Evolutionary conservation across 2,888 invertebrate species (phyloP), one percentile per base, ranked within the genome.

Genomic region (Erynnis tages): DNA sequence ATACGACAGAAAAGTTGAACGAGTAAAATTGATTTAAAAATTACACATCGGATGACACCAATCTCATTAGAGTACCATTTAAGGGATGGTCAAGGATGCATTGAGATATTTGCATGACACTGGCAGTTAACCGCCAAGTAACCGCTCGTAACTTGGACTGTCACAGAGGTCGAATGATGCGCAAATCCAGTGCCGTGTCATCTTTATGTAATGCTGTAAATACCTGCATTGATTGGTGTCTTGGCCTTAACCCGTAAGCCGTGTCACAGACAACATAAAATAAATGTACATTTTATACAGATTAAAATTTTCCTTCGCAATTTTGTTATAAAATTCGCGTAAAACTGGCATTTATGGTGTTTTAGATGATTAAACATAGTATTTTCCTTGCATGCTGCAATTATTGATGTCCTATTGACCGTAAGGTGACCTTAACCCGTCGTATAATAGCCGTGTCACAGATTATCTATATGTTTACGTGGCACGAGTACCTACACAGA

Each of bases 201-300:
- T 58, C 58, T 62, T 76, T 76, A 77, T 66, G 65, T 75, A 75
- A 76, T 62, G 59, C 56, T 58, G 73, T 73, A 74, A 75, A 77
- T 72, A 71, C 49, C 49, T 34, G 32, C 40, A 41, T 43, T 50
- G 49, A 50, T 50, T 50, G 49, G 27, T 35, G 43, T 27, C 64
- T 57, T 58, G 70, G 63, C 80, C 80, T 79, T 74, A 72, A 78
- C 81, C 77, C 58, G 60, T 43, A 41, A 41, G 21, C 25, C 19
- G 27, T 35, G 49, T 49, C 49, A 41, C 27, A 50, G 41, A 43
- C 41, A 32, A 41, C 25, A 41, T 50, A 50, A 50, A 50, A 41
- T 50, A 50, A 50, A 50, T 34, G 43, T 19, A 11, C 25, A 34
- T 14, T 48, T 50, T 43, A 34, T 35, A 50, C 35, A 43, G 41